Evolutionary conservation across 1,140 invertebrate genomes (phyloP), one percentile per base, ranked within the genome.

Genomic region (Prorops nasuta): DNA sequence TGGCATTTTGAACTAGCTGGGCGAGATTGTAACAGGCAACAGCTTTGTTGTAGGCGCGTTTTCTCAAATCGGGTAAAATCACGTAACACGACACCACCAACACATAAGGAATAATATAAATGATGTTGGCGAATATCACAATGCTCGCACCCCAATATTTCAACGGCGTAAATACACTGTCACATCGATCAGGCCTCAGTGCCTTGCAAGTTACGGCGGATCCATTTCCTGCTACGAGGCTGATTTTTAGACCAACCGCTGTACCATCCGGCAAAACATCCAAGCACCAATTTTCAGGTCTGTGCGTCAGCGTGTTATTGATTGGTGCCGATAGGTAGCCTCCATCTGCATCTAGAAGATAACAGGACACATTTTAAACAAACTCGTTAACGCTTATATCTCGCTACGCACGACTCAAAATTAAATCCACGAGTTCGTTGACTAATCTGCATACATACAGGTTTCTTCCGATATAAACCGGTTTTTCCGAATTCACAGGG

Each of bases 71-170:
- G 1, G 51, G 48, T n/a, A 64, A 51, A n/a, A 44, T 8, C n/a
- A 54, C 34, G 43, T 63, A 73, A 9, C 69, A n/a, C 7, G 66
- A 16, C 4, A 61, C 57, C 0, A 71, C 65, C 0, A 64, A 22
- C 1, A 60, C 1, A 24, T 69, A 73, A 0, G 64, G 64, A 9
- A 69, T 31, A 14, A 65, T 58, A 40, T 71, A 69, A 17, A 72
- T 49, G 3, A 57, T 54, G 14, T 67, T 67, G 0, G 67, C 71
- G 20, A 66, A 56, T 14, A 66, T 41, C 4, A 71, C 51, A 0
- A 68, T 65, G 12, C 37, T 50, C 0, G 64, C 69, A 9, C 71
- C 69, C 62, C 63, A 72, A 22, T 65, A 66, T 22, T 58, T 50
- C 4, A 72, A 6, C 1, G 49, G 41, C 0, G 54, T 64, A 1